Percentiles rank a stretch among this genome's conserved stretches.
Conservation (phyloP, 92 coral and sea anemone species). For the Hydrozoanthus gracilis region DNA sequence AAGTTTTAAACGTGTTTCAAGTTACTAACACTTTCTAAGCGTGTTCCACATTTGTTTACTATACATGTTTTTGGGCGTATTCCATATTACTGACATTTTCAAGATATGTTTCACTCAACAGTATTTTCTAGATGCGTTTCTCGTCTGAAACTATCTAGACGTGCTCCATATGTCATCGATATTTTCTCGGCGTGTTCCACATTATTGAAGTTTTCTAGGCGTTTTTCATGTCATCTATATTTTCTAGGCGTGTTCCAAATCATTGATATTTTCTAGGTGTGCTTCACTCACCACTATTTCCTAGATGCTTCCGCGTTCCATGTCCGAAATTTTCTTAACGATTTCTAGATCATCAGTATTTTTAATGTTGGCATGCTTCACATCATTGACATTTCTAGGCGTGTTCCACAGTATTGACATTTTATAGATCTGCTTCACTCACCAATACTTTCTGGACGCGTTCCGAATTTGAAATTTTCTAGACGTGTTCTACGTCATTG, state of each 20-base stretch:
- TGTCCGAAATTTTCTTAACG: background rate
- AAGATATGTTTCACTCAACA: too few species aligned
- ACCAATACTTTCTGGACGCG: background rate
- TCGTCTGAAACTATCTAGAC: too few species aligned
- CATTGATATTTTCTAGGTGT: background rate
- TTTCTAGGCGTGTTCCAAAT: background rate
- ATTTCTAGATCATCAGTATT: background rate
- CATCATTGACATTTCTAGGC: background rate
- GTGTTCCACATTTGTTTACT: too few species aligned
- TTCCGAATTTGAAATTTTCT: background rate
- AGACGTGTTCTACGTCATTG: background rate
- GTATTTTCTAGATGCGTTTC: too few species aligned
- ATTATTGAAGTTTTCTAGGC: background rate
- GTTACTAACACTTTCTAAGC: too few species aligned
- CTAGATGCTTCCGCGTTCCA: background rate
- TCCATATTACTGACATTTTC: too few species aligned
- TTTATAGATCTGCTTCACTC: background rate
- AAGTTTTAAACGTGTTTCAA: too few species aligned
- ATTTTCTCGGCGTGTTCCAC: background rate
- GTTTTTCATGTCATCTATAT: background rate
- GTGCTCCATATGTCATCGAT: background rate
- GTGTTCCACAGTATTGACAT: background rate
- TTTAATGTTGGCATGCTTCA: background rate
- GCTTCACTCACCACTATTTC: background rate
- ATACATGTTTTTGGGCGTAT: too few species aligned